Evolutionary conservation across 2,113 vertebrate species (phyloP), one percentile per base, ranked within the genome.

Genomic region (Pteropus alecto): DNA sequence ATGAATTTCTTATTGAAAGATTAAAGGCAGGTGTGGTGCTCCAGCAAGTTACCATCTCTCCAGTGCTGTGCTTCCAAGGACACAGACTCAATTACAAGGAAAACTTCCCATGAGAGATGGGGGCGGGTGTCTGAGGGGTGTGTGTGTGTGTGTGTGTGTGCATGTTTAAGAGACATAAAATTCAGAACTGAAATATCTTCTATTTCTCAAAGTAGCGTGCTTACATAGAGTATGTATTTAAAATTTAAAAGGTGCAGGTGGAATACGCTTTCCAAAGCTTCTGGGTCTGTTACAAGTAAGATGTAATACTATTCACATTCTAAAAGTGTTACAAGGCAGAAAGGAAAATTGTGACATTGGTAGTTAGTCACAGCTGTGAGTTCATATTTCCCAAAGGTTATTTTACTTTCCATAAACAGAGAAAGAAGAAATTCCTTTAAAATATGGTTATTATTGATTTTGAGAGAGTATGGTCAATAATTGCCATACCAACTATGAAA

Each of bases 401-500:
- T 87, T 90, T 74, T 19, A 41, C 38, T 84, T 16, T 61, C n/a
- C 35, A 84, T 35, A 83, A 86, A 85, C 54, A 68, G 22, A 76
- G 48, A 30, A 74, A 83, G 43, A 79, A 14, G 70, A 58, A 33
- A 43, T 77, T 89, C n/a, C 70, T 71, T 93, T 60, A n/a, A 73
- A 84, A 41, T 65, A 86, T 56, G 33, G 70, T 93, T 83, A 68
- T 71, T 92, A 51, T 18, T 83, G 56, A 93, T 91, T 86, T 89
- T 74, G 48, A 93, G 22, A 78, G 33, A 68, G 2, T 51, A n/a
- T 0, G 3, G 76, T 63, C 68, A 74, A 28, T 81, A 86, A 70
- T 15, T 70, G 56, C 48, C 2, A 26, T 54, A 35, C 14, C 76
- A 35, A 9, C 41, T 82, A 65, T 63, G 48, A 83, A 81, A 51